Evolutionary conservation across 1,140 invertebrate genomes (phyloP), one percentile per base, ranked within the genome.

Genomic region (Lepidurus apus): DNA sequence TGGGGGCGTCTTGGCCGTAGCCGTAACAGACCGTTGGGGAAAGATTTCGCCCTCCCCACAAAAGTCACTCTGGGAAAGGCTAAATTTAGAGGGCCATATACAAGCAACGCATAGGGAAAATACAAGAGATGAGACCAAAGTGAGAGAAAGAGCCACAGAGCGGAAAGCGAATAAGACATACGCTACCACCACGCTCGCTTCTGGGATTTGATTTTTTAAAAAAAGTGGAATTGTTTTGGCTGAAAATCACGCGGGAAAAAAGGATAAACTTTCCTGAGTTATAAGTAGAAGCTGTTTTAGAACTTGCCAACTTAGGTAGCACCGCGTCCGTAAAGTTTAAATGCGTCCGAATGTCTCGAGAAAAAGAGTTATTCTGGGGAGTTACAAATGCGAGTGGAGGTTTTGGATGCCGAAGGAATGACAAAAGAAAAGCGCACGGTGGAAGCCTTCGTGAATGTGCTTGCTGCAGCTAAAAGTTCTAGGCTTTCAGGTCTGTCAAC

Each of bases 401-500:
- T 65, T 65, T 17, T 13, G 53, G 53, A 65, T 65, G 53, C 53
- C 53, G 53, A 65, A 65, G 53, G 17, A 9, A 65, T 65, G 53
- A 65, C 53, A 65, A 65, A 65, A 21, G 45, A 65, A 65, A 65
- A 65, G 53, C 53, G 53, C 13, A 65, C 21, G 53, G 17, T 65
- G n/a, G 53, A 11, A 65, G 53, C 21, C 53, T 65, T 65, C 17
- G n/a, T 65, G 13, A 65, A 65, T 65, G 53, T 65, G 53, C 53
- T n/a, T n/a, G 53, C 53, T n/a, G 53, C 53, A 21, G 53, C 53
- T 65, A 65, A 65, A 65, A 65, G 53, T 65, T 65, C 53, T 65
- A 65, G 53, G 53, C 53, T 65, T 65, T 65, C 53, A 65, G 21
- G 53, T 65, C 53, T 65, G 53, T 65, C 53, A 65, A 65, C 53